Evolutionary conservation across 2,797 vertebrate genomes (phyloP).

Genomic region (Amazona ochrocephala): DNA sequence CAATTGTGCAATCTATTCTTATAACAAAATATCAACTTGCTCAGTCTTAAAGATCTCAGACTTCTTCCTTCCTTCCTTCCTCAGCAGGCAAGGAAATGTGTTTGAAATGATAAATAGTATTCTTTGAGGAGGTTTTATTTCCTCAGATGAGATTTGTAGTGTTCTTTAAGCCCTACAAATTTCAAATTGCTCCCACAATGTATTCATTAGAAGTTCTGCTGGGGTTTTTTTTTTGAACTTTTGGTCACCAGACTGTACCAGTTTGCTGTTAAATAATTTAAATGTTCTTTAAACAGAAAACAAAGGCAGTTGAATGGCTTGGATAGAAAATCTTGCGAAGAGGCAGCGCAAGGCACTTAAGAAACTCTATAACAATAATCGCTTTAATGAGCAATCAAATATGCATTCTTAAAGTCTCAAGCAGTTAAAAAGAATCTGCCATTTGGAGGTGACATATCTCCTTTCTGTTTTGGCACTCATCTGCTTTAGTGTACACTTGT

Average conservation of each 20-base stretch:
- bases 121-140: background rate
- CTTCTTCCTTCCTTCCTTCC: background rate
- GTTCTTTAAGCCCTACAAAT: conserved; percentile 1
- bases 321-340: background rate
- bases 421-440: background rate
- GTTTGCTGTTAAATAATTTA: conserved; percentile 15
- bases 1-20: background rate
- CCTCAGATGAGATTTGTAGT: background rate
- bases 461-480: conserved; percentile 37
- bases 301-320: background rate
- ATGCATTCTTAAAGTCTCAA: conserved; percentile 36
- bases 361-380: background rate
- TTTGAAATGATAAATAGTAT: conserved; percentile 21
- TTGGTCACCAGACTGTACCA: background rate
- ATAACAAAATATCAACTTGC: background rate
- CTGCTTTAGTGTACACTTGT: conserved; percentile 35
- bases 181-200: background rate
- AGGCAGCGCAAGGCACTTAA: background rate
- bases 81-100: background rate
- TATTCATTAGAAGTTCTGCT: conserved; percentile 25
- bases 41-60: background rate
- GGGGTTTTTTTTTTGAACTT: background rate
- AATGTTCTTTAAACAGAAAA: background rate
- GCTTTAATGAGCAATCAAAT: conserved; percentile 59
- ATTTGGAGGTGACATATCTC: conserved; percentile 7